These are phyloP conservation scores for Daboia siamensis DNA, from an alignment of 2,113 vertebrate species.

Conservation along the genomic window DNA sequence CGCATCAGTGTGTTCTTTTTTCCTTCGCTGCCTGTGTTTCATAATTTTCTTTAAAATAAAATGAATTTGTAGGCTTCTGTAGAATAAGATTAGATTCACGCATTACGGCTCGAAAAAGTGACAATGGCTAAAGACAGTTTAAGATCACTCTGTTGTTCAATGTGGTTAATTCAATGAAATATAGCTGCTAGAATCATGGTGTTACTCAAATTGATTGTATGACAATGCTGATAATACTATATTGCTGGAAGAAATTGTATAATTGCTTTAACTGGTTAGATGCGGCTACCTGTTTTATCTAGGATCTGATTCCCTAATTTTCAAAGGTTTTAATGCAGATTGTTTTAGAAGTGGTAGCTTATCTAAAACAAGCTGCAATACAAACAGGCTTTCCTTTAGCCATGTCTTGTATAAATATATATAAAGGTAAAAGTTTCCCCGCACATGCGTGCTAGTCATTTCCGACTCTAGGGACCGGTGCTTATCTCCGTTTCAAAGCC, in stretches of 20 bases:
- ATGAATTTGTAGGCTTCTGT: background rate
- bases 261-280: background rate
- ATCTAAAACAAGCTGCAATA: background rate
- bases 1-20: background rate
- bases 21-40: background rate
- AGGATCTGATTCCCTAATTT: background rate
- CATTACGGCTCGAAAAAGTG: background rate
- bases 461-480: too few species aligned
- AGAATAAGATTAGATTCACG: background rate
- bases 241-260: background rate
- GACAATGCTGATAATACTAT: background rate
- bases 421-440: too few species aligned
- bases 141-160: background rate
- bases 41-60: background rate
- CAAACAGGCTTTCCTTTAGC: background rate
- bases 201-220: background rate
- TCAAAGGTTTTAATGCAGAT: background rate
- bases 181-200: background rate
- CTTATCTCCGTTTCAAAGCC: too few species aligned
- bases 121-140: background rate
- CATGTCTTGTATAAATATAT: background rate
- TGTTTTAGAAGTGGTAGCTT: background rate
- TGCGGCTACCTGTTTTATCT: background rate
- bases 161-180: background rate
- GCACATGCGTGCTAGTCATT: too few species aligned